These are phyloP conservation scores for Listronotus bonariensis DNA, from an alignment of 1,140 invertebrate genomes.

Conservation along the genomic window DNA sequence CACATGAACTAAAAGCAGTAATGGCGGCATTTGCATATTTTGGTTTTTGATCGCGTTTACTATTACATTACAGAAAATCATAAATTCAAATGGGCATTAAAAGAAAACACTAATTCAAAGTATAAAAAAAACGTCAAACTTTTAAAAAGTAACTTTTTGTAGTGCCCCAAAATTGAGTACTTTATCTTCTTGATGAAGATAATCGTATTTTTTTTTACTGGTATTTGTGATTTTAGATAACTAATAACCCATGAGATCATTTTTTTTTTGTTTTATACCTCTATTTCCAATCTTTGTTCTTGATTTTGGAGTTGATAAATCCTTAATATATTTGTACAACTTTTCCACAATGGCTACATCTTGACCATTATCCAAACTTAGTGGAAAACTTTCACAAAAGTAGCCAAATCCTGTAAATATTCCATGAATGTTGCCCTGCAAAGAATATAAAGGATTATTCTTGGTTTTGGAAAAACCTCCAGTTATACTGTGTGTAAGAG, in stretches of 20 bases:
- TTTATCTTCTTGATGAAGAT: no score
- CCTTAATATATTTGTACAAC: constrained; percentile 39
- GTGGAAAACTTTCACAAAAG: constrained; percentile 37
- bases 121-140: no score
- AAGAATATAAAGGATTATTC: constrained; percentile 4
- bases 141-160: no score
- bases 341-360: constrained; percentile 29
- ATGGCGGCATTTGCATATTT: no score
- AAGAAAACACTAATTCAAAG: no score
- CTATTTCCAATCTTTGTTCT: constrained; percentile 37
- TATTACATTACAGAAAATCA: no score
- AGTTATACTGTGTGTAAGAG: background rate
- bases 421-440: constrained; percentile 33
- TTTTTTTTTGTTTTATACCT: constrained; percentile 34
- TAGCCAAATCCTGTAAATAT: constrained; percentile 39
- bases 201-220: constrained; percentile 7
- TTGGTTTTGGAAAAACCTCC: background rate
- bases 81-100: no score
- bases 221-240: background rate
- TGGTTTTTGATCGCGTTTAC: no score
- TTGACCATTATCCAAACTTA: constrained; percentile 21
- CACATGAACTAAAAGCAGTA: no score
- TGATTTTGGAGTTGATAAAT: constrained; percentile 24
- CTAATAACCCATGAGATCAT: background rate
- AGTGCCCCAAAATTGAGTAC: no score